Conservation (phyloP, 2,797 vertebrate genomes). For the Loris lydekkerianus region DNA sequence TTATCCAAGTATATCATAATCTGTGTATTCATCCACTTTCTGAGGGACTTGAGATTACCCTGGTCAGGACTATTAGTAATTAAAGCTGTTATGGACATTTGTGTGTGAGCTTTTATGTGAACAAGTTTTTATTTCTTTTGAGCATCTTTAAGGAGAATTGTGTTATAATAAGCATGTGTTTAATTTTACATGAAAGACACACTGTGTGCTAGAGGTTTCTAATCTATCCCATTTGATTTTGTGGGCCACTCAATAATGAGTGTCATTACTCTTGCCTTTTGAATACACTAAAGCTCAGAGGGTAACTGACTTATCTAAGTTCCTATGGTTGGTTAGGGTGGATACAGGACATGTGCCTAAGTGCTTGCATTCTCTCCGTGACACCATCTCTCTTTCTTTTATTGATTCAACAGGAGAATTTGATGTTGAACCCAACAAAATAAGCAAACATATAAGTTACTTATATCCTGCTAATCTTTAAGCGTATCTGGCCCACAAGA, state of each 20-base stretch:
- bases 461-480: not conserved
- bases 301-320: not conserved
- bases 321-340: not conserved
- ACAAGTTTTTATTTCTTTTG: constrained; percentile 19
- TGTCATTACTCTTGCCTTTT: not conserved
- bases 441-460: not conserved
- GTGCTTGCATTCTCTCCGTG: not conserved
- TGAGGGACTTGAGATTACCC: not conserved
- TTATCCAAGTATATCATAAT: not conserved
- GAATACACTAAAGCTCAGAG: not conserved
- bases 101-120: not conserved
- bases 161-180: not conserved
- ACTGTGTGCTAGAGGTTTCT: not conserved
- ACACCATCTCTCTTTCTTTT: not conserved
- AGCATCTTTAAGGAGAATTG: not conserved
- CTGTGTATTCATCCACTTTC: not conserved
- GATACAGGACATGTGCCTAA: fast-evolving
- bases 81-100: not conserved
- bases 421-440: not conserved
- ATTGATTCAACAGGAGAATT: not conserved
- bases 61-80: not conserved
- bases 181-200: not conserved
- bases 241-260: not conserved
- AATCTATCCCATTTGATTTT: not conserved
- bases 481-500: not conserved